A percentile compares a stretch with the other conserved stretches of the same genome.
phyloP scores from a whole-genome alignment of 2,113 vertebrate genomes.

The Anser brachyrhynchus region DNA sequence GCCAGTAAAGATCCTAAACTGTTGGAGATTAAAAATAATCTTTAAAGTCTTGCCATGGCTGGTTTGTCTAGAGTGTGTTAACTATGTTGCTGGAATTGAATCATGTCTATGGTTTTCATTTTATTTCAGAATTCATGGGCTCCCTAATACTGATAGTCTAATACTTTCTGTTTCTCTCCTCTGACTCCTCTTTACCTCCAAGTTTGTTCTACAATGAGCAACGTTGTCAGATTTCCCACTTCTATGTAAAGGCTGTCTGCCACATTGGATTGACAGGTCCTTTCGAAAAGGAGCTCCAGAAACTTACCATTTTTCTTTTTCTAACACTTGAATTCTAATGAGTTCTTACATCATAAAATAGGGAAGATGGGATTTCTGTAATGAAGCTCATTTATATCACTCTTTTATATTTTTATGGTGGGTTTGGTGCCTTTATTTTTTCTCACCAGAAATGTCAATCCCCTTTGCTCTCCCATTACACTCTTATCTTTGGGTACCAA shows the following conservation, averaged over 20 bases:
- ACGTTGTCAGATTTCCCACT: neutral
- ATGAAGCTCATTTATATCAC: neutral
- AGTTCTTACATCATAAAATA: neutral
- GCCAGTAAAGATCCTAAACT: neutral
- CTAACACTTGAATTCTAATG: neutral
- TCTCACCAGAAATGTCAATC: neutral
- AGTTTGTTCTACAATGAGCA: neutral
- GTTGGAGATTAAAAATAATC: neutral
- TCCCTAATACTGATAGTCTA: neutral
- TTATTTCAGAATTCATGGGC: neutral
- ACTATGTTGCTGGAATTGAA: neutral
- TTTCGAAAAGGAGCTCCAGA: neutral
- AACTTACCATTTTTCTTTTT: neutral
- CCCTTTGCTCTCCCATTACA: neutral
- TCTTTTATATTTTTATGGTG: neutral
- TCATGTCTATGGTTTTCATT: neutral
- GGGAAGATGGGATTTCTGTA: neutral
- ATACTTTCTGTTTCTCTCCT: neutral
- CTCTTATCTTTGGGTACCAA: neutral
- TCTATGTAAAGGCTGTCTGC: neutral
- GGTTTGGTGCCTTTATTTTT: neutral
- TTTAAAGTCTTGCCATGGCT: neutral
- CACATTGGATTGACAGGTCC: constrained; percentile 32
- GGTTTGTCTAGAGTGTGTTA: neutral
- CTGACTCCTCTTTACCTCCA: neutral